A percentile compares a stretch with the other conserved stretches of the same genome.
These are phyloP conservation scores for Plagodis pulveraria DNA, from an alignment of 2,888 invertebrate species.

Conservation along the genomic window DNA sequence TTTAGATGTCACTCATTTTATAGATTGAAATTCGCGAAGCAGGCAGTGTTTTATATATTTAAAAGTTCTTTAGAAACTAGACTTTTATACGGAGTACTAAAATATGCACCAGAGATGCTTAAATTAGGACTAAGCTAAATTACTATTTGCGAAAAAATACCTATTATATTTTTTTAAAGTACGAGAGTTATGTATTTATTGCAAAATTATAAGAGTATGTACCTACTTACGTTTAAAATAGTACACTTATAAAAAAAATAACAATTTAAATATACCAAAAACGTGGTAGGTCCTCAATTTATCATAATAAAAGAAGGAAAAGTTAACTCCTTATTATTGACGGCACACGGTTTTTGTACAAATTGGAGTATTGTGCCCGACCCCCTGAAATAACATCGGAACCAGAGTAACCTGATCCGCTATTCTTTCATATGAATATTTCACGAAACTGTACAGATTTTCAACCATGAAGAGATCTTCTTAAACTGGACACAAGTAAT, in stretches of 20 bases:
- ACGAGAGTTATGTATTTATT: too few species aligned
- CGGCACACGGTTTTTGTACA: slow-evolving; percentile 53
- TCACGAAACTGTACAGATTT: slow-evolving; percentile 47
- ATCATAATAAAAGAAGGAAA: slow-evolving; percentile 55
- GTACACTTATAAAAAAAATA: slow-evolving; percentile 21
- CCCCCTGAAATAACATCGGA: slow-evolving; percentile 55
- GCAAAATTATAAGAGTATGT: too few species aligned
- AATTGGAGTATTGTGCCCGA: slow-evolving; percentile 63
- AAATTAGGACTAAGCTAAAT: too few species aligned
- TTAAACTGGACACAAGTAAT: slow-evolving; percentile 56
- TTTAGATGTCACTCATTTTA: too few species aligned
- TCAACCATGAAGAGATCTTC: slow-evolving; percentile 46
- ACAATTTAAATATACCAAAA: slow-evolving; percentile 34
- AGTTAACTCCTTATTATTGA: slow-evolving; percentile 55
- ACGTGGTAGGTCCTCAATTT: slow-evolving; percentile 50
- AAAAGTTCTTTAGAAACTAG: too few species aligned
- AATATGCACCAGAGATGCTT: too few species aligned
- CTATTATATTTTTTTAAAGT: too few species aligned
- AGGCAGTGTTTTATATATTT: too few species aligned
- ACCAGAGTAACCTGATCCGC: slow-evolving; percentile 49
- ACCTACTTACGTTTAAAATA: too few species aligned
- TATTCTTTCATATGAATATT: slow-evolving; percentile 43
- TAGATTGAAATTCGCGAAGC: too few species aligned
- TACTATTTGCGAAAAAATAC: too few species aligned
- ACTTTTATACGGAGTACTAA: too few species aligned